Evolutionary conservation across 2,888 invertebrate species (phyloP), one percentile per base, ranked within the genome.

Genomic region (Hemicrepidius hirtus): DNA sequence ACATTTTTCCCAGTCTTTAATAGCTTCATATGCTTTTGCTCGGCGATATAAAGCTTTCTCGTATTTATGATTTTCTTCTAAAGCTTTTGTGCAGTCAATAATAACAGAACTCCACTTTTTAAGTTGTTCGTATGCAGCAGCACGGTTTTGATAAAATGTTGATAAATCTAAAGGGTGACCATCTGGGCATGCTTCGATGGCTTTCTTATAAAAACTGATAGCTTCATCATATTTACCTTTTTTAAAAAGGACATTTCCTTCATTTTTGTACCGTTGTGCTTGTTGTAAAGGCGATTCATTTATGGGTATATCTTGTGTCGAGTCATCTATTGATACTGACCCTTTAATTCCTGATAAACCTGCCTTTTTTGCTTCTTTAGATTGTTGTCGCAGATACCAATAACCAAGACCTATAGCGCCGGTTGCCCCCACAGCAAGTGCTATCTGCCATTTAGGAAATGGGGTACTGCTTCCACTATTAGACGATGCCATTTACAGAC

Each of bases 81-180:
- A 88, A 1, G 98, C 97, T 82, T 90, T 91, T 0, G 93, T 91
- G 83, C 97, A 97, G 85, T 98, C 97, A 75, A 92, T 91, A 82
- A 95, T 94, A 0, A 97, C 97, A 76, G 93, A 90, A 74, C 91
- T 91, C 90, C 94, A 95, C 86, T 95, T 94, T 86, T 94, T 93
- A 83, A 97, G 88, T 86, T 97, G 95, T 86, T 98, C 98, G 86
- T 96, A 96, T 49, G 97, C 95, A 13, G 98, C 98, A 10, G 98
- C 98, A 80, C 97, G 92, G 84, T 98, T 98, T 86, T 98, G 98
- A 86, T 97, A 97, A 86, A 96, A 97, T 13, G 96, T 97, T 0
- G 98, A 93, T 67, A 97, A 87, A 79, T 95, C 96, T 0, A 90
- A 89, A 24, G 88, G 88, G 79, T 93, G 91, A 68, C 94, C 91